Conservation (phyloP, 2,797 vertebrate genomes). For the Hemitrygon akajei region DNA sequence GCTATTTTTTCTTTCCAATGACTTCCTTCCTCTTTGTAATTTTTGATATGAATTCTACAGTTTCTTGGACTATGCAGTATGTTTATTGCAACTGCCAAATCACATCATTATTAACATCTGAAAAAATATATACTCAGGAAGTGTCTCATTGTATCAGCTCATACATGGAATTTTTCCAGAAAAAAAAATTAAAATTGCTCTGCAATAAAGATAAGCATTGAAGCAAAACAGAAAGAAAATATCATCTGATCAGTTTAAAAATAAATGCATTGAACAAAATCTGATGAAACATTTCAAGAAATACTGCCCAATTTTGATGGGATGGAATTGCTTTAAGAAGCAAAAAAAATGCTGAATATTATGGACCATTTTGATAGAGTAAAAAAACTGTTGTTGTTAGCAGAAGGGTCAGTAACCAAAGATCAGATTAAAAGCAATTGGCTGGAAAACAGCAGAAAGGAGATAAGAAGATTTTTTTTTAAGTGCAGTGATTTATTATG, state of each 20-base stretch:
- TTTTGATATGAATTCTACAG: background rate
- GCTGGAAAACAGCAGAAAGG: background rate
- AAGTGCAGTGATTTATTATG: background rate
- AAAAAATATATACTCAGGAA: background rate
- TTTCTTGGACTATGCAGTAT: slow-evolving; percentile 5
- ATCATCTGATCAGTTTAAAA: background rate
- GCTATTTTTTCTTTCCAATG: background rate
- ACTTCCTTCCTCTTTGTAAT: background rate
- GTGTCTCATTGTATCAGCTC: slow-evolving; percentile 2
- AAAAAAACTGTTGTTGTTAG: background rate
- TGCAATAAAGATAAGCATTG: background rate
- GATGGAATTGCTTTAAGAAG: background rate
- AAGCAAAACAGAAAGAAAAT: slow-evolving; percentile 18
- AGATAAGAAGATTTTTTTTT: background rate
- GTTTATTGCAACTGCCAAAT: slow-evolving; percentile 15
- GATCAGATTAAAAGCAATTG: background rate
- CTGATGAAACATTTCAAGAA: background rate
- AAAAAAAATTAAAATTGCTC: slow-evolving; percentile 21
- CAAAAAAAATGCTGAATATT: background rate
- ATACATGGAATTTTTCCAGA: background rate
- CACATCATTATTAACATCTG: background rate
- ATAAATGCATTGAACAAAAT: background rate
- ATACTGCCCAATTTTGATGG: background rate
- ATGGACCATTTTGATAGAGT: background rate
- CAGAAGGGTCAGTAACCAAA: background rate